Evolutionary conservation across 2,888 invertebrate species (phyloP).

Genomic region (Phalera bucephala): DNA sequence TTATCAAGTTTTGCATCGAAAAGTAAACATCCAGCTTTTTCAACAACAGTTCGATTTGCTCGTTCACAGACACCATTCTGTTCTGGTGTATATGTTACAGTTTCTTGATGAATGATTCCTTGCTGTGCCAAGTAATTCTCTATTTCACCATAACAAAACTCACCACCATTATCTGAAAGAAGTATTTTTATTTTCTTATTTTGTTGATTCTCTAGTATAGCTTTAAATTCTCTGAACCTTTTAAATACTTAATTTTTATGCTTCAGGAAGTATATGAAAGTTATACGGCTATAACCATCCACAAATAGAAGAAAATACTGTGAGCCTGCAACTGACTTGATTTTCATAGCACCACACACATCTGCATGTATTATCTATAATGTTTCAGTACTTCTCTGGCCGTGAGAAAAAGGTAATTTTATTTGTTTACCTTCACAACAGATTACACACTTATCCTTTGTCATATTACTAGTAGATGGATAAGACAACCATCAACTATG

Average conservation of each 20-base stretch:
- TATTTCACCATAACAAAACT: constrained; percentile 5
- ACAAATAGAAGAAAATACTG: constrained; percentile 5
- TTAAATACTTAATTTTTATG: constrained; percentile 7
- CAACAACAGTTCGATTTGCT: constrained; percentile 2
- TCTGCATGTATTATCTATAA: background rate
- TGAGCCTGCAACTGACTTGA: background rate
- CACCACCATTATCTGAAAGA: too few relatives aligned
- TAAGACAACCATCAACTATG: background rate
- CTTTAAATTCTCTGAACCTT: constrained; percentile 6
- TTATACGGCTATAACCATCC: too few relatives aligned
- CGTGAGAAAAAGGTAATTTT: background rate
- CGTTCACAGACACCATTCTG: constrained; percentile 5
- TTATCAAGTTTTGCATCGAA: constrained; percentile 5
- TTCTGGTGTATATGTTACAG: constrained; percentile 5
- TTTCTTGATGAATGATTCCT: constrained; percentile 4
- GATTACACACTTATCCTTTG: background rate
- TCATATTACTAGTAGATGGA: background rate
- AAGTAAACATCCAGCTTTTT: constrained; percentile 2
- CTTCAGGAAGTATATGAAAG: too few relatives aligned
- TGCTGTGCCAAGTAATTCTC: background rate
- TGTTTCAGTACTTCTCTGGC: background rate
- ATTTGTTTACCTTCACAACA: constrained; percentile 2
- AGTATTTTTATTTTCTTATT: constrained; percentile 6
- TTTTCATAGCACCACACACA: background rate
- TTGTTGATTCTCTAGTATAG: constrained; percentile 6